Conservation (phyloP, 2,113 vertebrate genomes). For the Hyaena hyaena region DNA sequence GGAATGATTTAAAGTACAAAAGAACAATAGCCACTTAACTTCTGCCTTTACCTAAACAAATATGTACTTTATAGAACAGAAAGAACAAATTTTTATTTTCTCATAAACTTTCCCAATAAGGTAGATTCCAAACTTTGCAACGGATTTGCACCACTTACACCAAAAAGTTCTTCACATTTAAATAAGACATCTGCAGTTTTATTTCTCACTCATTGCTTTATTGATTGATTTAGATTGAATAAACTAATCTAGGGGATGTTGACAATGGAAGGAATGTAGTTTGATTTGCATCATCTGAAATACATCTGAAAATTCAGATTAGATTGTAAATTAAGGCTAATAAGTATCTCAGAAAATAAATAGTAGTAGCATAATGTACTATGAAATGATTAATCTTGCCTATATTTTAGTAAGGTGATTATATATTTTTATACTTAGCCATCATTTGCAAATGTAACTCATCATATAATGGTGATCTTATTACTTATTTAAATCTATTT, state of each 20-base stretch:
- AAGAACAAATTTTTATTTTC: not conserved
- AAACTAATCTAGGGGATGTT: not conserved
- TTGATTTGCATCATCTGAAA: not conserved
- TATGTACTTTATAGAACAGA: not conserved
- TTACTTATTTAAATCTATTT: not conserved
- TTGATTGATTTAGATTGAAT: not conserved
- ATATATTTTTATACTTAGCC: not conserved
- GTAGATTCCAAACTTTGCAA: not conserved
- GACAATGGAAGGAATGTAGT: not conserved
- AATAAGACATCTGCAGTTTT: not conserved
- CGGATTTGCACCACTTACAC: not conserved
- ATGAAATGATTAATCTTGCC: not conserved
- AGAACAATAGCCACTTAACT: not conserved
- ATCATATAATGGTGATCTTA: too few species aligned
- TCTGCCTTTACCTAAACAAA: not conserved
- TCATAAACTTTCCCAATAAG: not conserved
- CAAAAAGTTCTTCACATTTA: not conserved
- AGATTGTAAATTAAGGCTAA: not conserved
- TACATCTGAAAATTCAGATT: not conserved
- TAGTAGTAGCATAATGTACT: not conserved
- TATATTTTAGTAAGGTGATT: not conserved
- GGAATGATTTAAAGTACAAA: not conserved
- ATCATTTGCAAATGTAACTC: not conserved
- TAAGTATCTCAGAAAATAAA: not conserved
- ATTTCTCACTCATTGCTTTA: not conserved